A percentile compares a stretch with the other conserved stretches of the same genome.
phyloP scores from a whole-genome alignment of 2,888 invertebrate genomes.

The Panorpa germanica region DNA sequence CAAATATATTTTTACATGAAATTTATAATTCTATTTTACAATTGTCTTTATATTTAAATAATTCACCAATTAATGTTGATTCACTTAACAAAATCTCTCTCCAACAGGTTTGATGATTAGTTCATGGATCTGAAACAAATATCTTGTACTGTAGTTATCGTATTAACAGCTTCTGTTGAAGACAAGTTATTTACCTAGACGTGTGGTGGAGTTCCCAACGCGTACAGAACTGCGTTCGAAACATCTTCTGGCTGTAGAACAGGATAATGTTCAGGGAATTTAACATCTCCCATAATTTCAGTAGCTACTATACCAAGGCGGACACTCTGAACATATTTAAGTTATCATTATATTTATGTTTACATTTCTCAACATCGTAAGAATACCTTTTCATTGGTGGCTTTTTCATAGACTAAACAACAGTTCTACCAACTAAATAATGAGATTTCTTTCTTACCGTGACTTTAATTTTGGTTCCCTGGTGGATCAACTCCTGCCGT shows the following conservation, averaged over 20 bases:
- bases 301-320: conserved; percentile 23
- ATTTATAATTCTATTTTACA: no score
- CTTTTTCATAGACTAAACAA: no score
- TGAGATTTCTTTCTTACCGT: conserved; percentile 6
- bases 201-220: conserved; percentile 18
- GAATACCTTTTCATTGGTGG: no score
- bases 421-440: no score
- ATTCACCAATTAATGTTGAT: no score
- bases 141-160: conserved; percentile 14
- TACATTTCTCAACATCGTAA: no score
- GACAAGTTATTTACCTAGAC: conserved; percentile 26
- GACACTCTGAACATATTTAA: conserved; percentile 16
- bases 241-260: conserved; percentile 20
- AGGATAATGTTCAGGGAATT: conserved; percentile 17
- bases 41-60: no score
- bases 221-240: conserved; percentile 20
- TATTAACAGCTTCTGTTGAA: no score
- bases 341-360: no score
- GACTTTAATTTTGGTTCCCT: conserved; percentile 5
- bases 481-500: conserved; percentile 7
- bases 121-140: conserved; percentile 16
- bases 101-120: conserved; percentile 8
- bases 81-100: conserved; percentile 8
- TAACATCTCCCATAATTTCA: conserved; percentile 23
- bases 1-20: no score